Evolutionary conservation across 2,888 invertebrate species (phyloP), one percentile per base, ranked within the genome.

Genomic region (Nomada lathburiana): DNA sequence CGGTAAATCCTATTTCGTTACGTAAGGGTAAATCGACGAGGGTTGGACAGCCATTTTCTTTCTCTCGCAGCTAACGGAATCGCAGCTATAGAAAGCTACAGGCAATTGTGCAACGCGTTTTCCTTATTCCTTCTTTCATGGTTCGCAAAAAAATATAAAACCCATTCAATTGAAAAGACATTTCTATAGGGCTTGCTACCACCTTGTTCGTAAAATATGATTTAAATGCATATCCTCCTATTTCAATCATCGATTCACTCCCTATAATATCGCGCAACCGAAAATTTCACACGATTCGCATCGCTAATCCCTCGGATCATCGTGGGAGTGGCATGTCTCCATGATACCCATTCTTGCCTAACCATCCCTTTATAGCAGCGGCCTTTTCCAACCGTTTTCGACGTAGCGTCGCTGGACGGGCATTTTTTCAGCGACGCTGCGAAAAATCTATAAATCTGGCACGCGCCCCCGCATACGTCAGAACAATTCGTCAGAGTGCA

Each of bases 401-500:
- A n/a, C 44, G 52, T 2, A 23, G n/a, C 47, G n/a, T 23, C 60
- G 67, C 57, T 53, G 50, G 55, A 0, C 20, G n/a, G 44, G 57
- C 76, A 80, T 82, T 82, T 82, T 75, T 72, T 68, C 69, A 67
- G 57, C 65, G 74, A 76, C 76, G 64, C 74, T n/a, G 73, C 60
- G 81, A 81, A 84, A 86, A 85, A 82, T 84, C 84, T 83, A 88
- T 88, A 87, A 80, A 86, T 88, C 83, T 83, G 77, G 80, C 84
- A 76, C 75, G 80, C 64, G 85, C 52, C 47, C 47, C 70, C 81
- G 76, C 81, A 71, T 83, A 88, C 85, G 77, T 86, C 88, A 86
- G 83, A 78, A 84, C 82, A 88, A 86, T 84, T 84, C 87, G 86
- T 87, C 88, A 86, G 86, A 71, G 84, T 77, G 77, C 86, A 82